Evolutionary conservation across 2,888 invertebrate genomes (phyloP), one percentile per base, ranked within the genome.

Genomic region (Synanthedon vespiformis): DNA sequence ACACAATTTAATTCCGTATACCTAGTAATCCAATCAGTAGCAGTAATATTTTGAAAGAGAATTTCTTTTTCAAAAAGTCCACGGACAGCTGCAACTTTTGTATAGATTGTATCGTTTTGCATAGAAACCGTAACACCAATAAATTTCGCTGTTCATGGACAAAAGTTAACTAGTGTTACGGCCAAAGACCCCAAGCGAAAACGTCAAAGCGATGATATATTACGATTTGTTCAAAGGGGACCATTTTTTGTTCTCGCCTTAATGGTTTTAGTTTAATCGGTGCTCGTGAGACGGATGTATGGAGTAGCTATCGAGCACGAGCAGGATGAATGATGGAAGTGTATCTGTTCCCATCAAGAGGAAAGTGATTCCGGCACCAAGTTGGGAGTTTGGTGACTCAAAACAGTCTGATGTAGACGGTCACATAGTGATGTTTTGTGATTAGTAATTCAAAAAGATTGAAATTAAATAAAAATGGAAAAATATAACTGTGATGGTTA

Each of bases 181-280:
- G 60, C 61, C 70, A 64, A 69, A 72, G 77, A 77, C 84, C 87
- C 86, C 74, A 48, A 16, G 13, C 14, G 18, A 72, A 74, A 74
- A 81, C 76, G 87, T 86, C 86, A 87, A 74, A 72, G 67, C 77
- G 83, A 87, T 87, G 87, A 87, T 87, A 84, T 82, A 87, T 87
- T 81, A 81, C 86, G 65, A 84, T 85, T 86, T 84, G 75, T 71
- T 83, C 79, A 82, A 81, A 85, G 87, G 87, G 87, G 84, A 82
- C 86, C 85, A 73, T 87, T 87, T 86, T 87, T 87, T 87, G 87
- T 87, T 86, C 86, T 83, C 78, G 60, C 60, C 68, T 80, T 86
- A 87, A 87, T 87, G 85, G 86, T 80, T 81, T 80, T 75, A 80
- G 73, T 80, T 80, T 82, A 84, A 86, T 86, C 85, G 85, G 73